Conservation (phyloP, 2,888 invertebrate genomes). For the Panorpa germanica region DNA sequence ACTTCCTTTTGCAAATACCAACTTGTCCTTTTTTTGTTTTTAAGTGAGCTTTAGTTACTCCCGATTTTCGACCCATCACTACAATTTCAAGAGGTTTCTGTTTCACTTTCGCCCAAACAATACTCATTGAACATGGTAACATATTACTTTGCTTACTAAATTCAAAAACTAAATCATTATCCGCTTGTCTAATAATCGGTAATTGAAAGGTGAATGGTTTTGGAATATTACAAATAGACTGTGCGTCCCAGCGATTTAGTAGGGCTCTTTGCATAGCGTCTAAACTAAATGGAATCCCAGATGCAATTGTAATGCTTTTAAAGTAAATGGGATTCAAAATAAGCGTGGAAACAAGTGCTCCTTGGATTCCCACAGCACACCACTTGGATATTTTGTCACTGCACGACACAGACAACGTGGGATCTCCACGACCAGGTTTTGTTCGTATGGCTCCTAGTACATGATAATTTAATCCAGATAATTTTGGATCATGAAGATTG, state of each 20-base stretch:
- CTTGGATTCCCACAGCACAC: slow-evolving; percentile 73
- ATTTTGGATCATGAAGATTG: slow-evolving; percentile 33
- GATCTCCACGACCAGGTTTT: slow-evolving; percentile 82
- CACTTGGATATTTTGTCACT: slow-evolving; percentile 88
- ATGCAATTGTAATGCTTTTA: slow-evolving; percentile 48
- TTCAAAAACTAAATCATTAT: slow-evolving; percentile 20
- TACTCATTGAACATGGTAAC: slow-evolving; percentile 36
- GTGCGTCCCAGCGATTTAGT: slow-evolving; percentile 21
- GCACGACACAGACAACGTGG: slow-evolving; percentile 78
- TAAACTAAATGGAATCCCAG: slow-evolving; percentile 38
- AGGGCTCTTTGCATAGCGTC: slow-evolving; percentile 36
- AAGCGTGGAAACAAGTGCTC: slow-evolving; percentile 52
- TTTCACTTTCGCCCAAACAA: slow-evolving; percentile 34
- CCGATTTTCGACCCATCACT: slow-evolving; percentile 60
- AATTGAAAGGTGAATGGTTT: slow-evolving; percentile 15
- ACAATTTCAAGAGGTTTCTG: slow-evolving; percentile 43
- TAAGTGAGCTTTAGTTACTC: slow-evolving; percentile 46
- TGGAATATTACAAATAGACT: slow-evolving; percentile 8
- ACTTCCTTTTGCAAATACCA: slow-evolving; percentile 31
- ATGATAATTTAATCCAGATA: slow-evolving; percentile 38
- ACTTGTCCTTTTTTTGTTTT: slow-evolving; percentile 25
- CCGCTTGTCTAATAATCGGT: slow-evolving; percentile 16
- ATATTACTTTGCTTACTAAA: slow-evolving; percentile 21
- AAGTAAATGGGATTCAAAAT: slow-evolving; percentile 48
- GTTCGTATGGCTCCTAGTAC: slow-evolving; percentile 52